These are phyloP conservation scores for Knipowitschia caucasica DNA, from an alignment of 2,797 vertebrate species.

Conservation along the genomic window DNA sequence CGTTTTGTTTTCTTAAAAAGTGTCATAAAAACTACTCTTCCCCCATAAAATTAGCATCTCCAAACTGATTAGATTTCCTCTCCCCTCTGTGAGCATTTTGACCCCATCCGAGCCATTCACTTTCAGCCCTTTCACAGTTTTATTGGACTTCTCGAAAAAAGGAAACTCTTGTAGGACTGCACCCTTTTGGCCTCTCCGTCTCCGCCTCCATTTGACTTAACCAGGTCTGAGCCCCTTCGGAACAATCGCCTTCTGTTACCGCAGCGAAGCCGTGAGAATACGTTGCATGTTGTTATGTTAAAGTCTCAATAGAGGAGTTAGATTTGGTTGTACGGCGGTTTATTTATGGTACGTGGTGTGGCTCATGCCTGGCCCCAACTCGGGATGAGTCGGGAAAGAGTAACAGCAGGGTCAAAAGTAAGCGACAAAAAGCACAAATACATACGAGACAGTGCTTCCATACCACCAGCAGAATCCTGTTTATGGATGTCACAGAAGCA, in stretches of 20 bases:
- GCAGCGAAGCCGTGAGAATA: constrained; percentile 36
- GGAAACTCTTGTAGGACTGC: constrained; percentile 71
- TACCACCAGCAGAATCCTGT: constrained; percentile 37
- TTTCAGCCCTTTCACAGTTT: constrained; percentile 70
- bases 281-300: constrained; percentile 49
- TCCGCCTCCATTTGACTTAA: constrained; percentile 55
- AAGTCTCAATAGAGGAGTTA: constrained; percentile 26
- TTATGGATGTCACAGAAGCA: constrained; percentile 44
- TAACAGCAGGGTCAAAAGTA: neutral
- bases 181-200: constrained; percentile 64
- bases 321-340: constrained; percentile 18
- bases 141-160: constrained; percentile 69
- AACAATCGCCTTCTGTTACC: constrained; percentile 52
- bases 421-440: constrained; percentile 16
- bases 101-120: constrained; percentile 69
- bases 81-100: constrained; percentile 64
- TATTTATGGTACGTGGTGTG: constrained; percentile 28
- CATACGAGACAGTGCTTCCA: constrained; percentile 22
- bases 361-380: constrained; percentile 7
- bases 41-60: constrained; percentile 83
- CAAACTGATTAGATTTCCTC: constrained; percentile 79
- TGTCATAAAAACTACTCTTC: constrained; percentile 75
- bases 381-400: constrained; percentile 26
- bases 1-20: constrained; percentile 74
- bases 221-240: constrained; percentile 32